These are phyloP conservation scores for Loripinus fragilis DNA, from an alignment of 2,888 invertebrate genomes.

Conservation along the genomic window DNA sequence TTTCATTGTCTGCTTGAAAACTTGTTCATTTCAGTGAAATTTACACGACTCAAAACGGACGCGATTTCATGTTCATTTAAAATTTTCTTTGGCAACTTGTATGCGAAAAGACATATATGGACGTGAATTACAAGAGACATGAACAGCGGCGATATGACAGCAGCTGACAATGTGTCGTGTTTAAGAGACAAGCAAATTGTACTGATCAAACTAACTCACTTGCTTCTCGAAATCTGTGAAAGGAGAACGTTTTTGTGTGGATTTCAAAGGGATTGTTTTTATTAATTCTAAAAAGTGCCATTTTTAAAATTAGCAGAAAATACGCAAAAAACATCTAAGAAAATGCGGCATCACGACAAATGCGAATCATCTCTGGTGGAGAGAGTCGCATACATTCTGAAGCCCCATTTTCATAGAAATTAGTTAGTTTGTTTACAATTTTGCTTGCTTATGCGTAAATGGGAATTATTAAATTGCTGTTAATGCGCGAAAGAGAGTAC, in stretches of 20 bases:
- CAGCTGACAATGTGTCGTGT: constrained; percentile 11
- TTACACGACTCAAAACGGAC: background rate
- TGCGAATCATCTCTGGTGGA: too few relatives aligned
- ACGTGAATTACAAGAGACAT: constrained; percentile 11
- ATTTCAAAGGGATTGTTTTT: background rate
- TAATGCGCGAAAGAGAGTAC: too few relatives aligned
- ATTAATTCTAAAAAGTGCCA: too few relatives aligned
- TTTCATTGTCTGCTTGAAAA: constrained; percentile 8
- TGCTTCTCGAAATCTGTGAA: constrained; percentile 1
- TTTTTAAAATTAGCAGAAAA: too few relatives aligned
- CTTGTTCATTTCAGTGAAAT: constrained; percentile 2
- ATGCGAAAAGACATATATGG: constrained; percentile 12
- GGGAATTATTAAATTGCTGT: too few relatives aligned
- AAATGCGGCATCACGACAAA: too few relatives aligned
- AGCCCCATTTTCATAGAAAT: too few relatives aligned
- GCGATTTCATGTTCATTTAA: background rate
- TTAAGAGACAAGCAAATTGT: background rate
- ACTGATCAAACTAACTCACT: background rate
- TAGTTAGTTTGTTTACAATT: too few relatives aligned
- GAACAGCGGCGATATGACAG: constrained; percentile 9
- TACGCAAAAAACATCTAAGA: too few relatives aligned
- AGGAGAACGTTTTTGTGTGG: background rate
- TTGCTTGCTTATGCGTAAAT: too few relatives aligned
- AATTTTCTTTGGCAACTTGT: background rate
- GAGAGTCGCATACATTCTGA: too few relatives aligned